Evolutionary conservation across 2,113 vertebrate species (phyloP).

Genomic region (Myiagra hebetior): DNA sequence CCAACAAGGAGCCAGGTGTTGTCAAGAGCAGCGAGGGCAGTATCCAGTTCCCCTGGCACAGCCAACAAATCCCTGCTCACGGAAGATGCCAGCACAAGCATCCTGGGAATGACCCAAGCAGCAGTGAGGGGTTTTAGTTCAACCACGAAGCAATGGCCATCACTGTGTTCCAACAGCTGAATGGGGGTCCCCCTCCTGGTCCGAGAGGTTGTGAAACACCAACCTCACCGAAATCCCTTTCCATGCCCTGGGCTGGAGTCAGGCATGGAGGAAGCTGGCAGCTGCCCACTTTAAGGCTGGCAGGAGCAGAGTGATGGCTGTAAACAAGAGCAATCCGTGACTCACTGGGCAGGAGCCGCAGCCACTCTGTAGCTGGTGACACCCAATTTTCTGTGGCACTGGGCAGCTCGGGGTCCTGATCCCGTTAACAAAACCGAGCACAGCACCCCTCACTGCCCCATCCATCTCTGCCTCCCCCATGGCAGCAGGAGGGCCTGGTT

Average conservation of each 20-base stretch:
- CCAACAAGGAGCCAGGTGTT: background rate
- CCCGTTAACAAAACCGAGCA: background rate
- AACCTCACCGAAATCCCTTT: background rate
- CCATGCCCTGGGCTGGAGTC: background rate
- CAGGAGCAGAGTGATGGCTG: background rate
- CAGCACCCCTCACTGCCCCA: background rate
- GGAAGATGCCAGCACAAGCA: fast-evolving
- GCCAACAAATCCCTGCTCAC: background rate
- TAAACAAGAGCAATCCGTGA: background rate
- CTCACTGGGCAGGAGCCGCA: background rate
- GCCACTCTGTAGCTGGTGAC: background rate
- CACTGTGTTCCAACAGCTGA: fast-evolving
- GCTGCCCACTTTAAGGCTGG: fast-evolving
- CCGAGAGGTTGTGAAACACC: background rate
- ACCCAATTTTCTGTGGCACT: background rate
- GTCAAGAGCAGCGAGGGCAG: fast-evolving
- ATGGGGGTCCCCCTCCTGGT: fast-evolving
- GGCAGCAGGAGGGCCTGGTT: background rate
- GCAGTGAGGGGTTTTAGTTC: background rate
- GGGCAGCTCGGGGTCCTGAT: background rate
- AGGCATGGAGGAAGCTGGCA: fast-evolving
- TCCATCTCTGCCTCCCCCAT: background rate
- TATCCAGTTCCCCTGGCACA: background rate
- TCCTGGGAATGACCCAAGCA: fast-evolving
- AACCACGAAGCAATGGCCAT: background rate